These are phyloP conservation scores for Oncorhynchus clarkii DNA, from an alignment of 2,113 vertebrate genomes.

Conservation along the genomic window DNA sequence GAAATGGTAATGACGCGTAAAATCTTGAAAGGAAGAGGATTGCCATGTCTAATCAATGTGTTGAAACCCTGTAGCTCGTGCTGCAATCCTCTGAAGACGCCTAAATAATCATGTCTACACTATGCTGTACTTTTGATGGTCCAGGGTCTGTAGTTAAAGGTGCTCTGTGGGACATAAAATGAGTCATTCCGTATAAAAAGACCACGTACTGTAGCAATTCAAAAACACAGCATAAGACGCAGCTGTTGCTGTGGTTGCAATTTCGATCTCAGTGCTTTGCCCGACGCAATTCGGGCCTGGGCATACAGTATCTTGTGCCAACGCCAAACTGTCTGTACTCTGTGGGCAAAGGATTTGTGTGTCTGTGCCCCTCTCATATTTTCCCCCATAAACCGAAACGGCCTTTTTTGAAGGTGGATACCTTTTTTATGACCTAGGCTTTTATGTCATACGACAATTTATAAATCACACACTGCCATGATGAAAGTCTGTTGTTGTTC, in stretches of 20 bases:
- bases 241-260: neutral
- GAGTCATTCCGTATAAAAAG: neutral
- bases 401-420: neutral
- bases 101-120: too few relatives aligned
- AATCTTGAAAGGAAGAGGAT: too few relatives aligned
- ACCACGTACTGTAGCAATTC: neutral
- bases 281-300: neutral
- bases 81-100: too few relatives aligned
- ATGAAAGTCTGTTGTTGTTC: too few relatives aligned
- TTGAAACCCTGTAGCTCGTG: too few relatives aligned
- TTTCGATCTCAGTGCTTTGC: constrained; percentile 4
- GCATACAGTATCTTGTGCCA: neutral
- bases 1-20: too few relatives aligned
- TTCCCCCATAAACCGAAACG: neutral
- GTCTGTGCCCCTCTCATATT: neutral
- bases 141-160: neutral
- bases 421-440: neutral
- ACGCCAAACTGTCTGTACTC: neutral
- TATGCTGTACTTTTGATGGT: neutral
- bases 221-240: neutral
- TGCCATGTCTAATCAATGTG: too few relatives aligned
- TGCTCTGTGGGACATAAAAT: neutral
- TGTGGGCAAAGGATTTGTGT: neutral
- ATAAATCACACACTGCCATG: too few relatives aligned
- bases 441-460: neutral